Evolutionary conservation across 2,888 invertebrate genomes (phyloP).

Genomic region (Aromia moschata): DNA sequence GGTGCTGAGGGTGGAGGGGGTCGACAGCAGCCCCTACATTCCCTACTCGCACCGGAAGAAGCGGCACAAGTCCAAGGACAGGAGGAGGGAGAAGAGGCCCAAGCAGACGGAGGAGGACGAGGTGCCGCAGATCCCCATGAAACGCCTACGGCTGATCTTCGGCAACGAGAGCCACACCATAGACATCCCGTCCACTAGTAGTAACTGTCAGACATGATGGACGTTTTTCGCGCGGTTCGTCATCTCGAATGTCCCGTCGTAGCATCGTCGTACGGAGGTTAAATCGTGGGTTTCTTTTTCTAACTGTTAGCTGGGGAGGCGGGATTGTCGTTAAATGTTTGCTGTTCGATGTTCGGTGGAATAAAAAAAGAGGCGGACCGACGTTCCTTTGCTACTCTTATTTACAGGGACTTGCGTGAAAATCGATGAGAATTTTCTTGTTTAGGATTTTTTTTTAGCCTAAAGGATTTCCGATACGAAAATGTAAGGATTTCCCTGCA

Average conservation of each 20-base stretch:
- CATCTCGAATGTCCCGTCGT: slow-evolving; percentile 16
- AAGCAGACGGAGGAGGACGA: slow-evolving; percentile 57
- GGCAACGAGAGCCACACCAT: slow-evolving; percentile 91
- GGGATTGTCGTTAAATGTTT: slow-evolving; percentile 6
- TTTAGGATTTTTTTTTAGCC: too few relatives aligned
- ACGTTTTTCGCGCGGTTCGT: slow-evolving; percentile 16
- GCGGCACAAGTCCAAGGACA: slow-evolving; percentile 69
- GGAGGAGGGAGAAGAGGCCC: slow-evolving; percentile 56
- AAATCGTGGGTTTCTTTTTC: slow-evolving; percentile 2
- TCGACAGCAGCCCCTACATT: slow-evolving; percentile 63
- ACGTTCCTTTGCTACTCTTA: too few relatives aligned
- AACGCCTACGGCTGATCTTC: slow-evolving; percentile 85
- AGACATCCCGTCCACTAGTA: slow-evolving; percentile 81
- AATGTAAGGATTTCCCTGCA: too few relatives aligned
- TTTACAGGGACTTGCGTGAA: too few relatives aligned
- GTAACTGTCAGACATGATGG: slow-evolving; percentile 37
- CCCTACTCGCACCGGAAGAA: slow-evolving; percentile 70
- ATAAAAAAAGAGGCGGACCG: too few relatives aligned
- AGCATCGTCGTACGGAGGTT: slow-evolving; percentile 26
- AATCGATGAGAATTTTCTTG: too few relatives aligned
- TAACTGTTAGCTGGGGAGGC: background rate
- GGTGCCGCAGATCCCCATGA: slow-evolving; percentile 75
- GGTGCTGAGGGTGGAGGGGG: slow-evolving; percentile 83
- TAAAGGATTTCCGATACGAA: too few relatives aligned
- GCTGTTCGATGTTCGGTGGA: slow-evolving; percentile 9